Evolutionary conservation across 2,888 invertebrate species (phyloP), one percentile per base, ranked within the genome.

Genomic region (Petrolisthes cinctipes): DNA sequence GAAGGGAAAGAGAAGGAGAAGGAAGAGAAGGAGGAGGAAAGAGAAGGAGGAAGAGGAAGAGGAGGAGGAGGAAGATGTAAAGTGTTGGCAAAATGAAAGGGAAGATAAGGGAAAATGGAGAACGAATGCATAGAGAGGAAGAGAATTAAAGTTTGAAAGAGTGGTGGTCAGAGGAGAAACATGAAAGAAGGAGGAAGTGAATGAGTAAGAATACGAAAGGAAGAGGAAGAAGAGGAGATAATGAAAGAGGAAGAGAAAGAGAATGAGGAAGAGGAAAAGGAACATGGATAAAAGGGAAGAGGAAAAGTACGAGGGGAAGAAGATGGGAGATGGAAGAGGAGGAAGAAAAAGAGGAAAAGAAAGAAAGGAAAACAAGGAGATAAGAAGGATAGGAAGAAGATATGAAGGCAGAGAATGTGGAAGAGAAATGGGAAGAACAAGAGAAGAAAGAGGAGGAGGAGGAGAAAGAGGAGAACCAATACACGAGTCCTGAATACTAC

Each of bases 141-240:
- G 53, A 78, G 78, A 53, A 78, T 17, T 51, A 78, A 78, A 78
- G 54, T 54, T 78, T 20, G 76, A 51, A 78, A 54, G 54, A 78
- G 78, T 54, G 51, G 78, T 53, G 51, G 78, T 53, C 78, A 54
- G 54, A 78, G 78, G 6, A 54, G 54, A 53, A 78, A 78, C 11
- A 78, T n/a, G 53, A 54, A 78, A 78, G 53, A 78, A 78, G 54
- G 23, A 78, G n/a, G n/a, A 53, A 78, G 53, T 20, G 53, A 17
- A 78, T 11, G 9, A 20, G 56, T n/a, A 20, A 7, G 11, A 20
- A 11, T n/a, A 56, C 5, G 51, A 56, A 7, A 56, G 20, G 11
- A 11, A 23, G 57, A 4, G 20, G 23, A 9, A 23, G 80, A 20
- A 9, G 57, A 9, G 11, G 57, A 9, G 23, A 20, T 2, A 23